Base-by-base conservation (phyloP, 1,140 invertebrate species). In the Macrobrachium rosenbergii region DNA sequence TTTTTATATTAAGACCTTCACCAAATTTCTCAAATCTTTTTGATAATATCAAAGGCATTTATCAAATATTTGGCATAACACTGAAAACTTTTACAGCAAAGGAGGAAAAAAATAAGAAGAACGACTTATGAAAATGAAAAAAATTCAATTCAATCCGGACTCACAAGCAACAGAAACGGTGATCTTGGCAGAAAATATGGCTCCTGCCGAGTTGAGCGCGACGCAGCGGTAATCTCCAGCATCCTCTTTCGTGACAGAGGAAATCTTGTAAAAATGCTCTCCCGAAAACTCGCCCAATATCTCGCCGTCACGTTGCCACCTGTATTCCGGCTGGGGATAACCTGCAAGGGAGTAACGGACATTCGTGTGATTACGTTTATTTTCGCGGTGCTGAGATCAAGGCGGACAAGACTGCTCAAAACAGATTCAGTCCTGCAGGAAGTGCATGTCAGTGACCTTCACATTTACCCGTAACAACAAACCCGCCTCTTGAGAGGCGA, bases 161-260 rank as follows among this genome's bases (percentile, higher is more conserved):
- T 96, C 94, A 98, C 97, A 98, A 64, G 97, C 97, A 80, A 98
- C 96, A 75, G 95, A 94, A 77, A 99, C 95, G 89, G 95, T 94
- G 90, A 96, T 96, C 92, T 96, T 95, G 91, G 98, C 95, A 91
- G 97, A 98, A 91, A 97, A 95, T 91, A 98, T 96, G 73, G 97
- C 95, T 67, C 97, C 97, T 73, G 96, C 96, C 89, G 96, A 95
- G 92, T 98, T 98, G 84, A 94, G 94, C 14, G 97, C 97, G 75
- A 98, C 94, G 92, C 97, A 98, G 91, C 97, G 95, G 92, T 98
- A 99, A 60, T 95, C 94, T 19, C 97, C 97, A 58, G 95, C 95
- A 92, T 98, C 96, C 82, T 95, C 94, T 58, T 95, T 93, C 82
- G 94, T 94, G 2, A 96, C 95, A 90, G 95, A 95, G 88, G 95